Conservation (phyloP, 2,888 invertebrate genomes). For the Ophioninae sp. region DNA sequence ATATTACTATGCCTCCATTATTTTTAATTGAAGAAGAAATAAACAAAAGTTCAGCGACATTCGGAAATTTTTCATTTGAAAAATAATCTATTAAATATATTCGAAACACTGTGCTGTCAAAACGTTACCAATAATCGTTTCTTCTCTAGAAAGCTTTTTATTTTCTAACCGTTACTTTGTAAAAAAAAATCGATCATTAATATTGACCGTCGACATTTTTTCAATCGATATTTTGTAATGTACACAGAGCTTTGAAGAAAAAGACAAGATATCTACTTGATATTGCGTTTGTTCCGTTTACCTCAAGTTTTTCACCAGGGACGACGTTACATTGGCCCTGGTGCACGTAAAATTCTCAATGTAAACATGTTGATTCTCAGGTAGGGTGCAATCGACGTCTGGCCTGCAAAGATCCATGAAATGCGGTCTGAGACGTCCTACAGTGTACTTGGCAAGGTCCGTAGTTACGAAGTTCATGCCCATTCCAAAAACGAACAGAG, state of each 20-base stretch:
- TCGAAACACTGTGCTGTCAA: too few species aligned
- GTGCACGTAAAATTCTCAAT: conserved; percentile 88
- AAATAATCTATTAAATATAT: too few species aligned
- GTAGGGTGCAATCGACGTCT: conserved; percentile 84
- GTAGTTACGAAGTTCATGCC: conserved; percentile 93
- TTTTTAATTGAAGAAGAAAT: too few species aligned
- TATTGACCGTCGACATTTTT: too few species aligned
- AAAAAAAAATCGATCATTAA: too few species aligned
- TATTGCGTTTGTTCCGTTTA: conserved; percentile 60
- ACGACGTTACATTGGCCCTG: conserved; percentile 77
- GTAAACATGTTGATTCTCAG: conserved; percentile 85
- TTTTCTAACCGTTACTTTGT: too few species aligned
- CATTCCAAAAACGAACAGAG: conserved; percentile 94
- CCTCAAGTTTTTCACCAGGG: conserved; percentile 87
- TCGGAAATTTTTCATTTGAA: too few species aligned
- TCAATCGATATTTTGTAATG: not conserved
- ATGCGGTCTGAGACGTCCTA: conserved; percentile 96
- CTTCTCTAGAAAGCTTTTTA: too few species aligned
- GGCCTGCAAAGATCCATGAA: conserved; percentile 95
- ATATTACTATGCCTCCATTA: too few species aligned
- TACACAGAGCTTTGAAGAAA: not conserved
- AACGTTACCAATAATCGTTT: too few species aligned
- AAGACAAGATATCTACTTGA: not conserved
- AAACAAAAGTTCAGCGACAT: too few species aligned
- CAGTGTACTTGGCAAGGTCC: conserved; percentile 95